Base-by-base conservation (phyloP, 1,140 invertebrate genomes). In the Ceratoteleas bidentatus region DNA sequence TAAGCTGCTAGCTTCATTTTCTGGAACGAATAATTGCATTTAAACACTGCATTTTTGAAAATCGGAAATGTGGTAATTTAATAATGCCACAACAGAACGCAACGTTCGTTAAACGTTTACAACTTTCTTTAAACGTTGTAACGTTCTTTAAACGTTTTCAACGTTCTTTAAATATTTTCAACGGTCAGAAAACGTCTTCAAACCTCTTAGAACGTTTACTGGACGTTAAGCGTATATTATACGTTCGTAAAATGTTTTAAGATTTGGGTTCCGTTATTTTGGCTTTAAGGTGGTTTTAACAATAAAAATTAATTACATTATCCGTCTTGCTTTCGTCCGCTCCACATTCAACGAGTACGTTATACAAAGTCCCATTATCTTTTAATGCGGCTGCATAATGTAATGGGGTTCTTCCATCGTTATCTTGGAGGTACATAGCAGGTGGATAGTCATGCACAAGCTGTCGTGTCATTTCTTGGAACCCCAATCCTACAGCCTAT, bases 351-450 rank as follows among this genome's bases (percentile, higher is more conserved):
- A 96, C 89, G 0, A 98, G 91, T 43, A 95, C 93, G 80, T 96
- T 94, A 83, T 96, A 97, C 65, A 94, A 94, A 64, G 93, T 89
- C 69, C 45, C 94, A 43, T 94, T 93, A 83, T 96, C 95, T 85
- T 94, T 95, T 43, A 94, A 90, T 9, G 94, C 92, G 3, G 96
- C 96, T 0, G 97, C 95, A 84, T 97, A 99, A 91, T 99, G 98
- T 36, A 99, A 89, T 0, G 98, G 95, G 3, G 96, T 98, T 79
- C 97, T 94, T 13, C 97, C 97, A 65, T 97, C 95, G 73, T 95
- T 94, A 87, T 98, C 97, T 34, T 92, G 90, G 6, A 94, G 92
- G 36, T 93, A 93, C 2, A 95, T 90, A 9, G 94, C 93, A 84
- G 94, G 90, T n/a, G 95, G 95, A 84, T 94, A 95, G 75, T 93